Evolutionary conservation across 2,888 invertebrate species (phyloP).

Genomic region (Mayetiola destructor): DNA sequence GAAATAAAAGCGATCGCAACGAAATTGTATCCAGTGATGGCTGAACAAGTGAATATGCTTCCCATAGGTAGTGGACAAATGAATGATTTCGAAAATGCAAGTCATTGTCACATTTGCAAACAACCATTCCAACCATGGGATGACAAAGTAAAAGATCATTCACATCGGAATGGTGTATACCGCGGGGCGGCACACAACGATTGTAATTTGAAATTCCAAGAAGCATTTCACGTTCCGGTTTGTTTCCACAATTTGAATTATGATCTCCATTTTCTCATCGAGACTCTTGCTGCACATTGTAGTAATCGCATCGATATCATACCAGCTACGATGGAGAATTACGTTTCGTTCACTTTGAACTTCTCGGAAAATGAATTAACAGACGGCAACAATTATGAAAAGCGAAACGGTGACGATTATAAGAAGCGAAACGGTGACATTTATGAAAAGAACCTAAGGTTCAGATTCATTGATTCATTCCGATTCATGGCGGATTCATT

Average conservation of each 20-base stretch:
- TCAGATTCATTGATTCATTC: slow-evolving; percentile 23
- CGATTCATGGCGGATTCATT: slow-evolving; percentile 24
- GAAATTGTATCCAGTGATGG: neutral
- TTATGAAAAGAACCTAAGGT: slow-evolving; percentile 18
- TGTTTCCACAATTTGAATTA: neutral
- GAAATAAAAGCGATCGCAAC: neutral
- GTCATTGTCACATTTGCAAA: neutral
- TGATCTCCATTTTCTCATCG: neutral
- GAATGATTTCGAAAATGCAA: neutral
- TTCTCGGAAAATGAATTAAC: neutral
- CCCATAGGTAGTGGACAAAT: neutral
- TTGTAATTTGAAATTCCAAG: neutral
- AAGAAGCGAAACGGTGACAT: neutral
- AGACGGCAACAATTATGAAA: neutral
- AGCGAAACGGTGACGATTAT: neutral
- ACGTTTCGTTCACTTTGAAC: slow-evolving; percentile 22
- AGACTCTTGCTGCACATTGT: neutral
- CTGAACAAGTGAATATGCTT: neutral
- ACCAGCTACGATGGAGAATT: slow-evolving; percentile 26
- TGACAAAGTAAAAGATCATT: slow-evolving; percentile 18
- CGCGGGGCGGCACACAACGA: slow-evolving; percentile 4
- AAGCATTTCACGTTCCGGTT: neutral
- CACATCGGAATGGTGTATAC: slow-evolving; percentile 18
- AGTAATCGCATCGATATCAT: slow-evolving; percentile 19
- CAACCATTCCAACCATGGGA: neutral